A percentile compares a stretch with the other conserved stretches of the same genome.
Conservation (phyloP, 2,113 vertebrate genomes). For the Apteryx mantelli region DNA sequence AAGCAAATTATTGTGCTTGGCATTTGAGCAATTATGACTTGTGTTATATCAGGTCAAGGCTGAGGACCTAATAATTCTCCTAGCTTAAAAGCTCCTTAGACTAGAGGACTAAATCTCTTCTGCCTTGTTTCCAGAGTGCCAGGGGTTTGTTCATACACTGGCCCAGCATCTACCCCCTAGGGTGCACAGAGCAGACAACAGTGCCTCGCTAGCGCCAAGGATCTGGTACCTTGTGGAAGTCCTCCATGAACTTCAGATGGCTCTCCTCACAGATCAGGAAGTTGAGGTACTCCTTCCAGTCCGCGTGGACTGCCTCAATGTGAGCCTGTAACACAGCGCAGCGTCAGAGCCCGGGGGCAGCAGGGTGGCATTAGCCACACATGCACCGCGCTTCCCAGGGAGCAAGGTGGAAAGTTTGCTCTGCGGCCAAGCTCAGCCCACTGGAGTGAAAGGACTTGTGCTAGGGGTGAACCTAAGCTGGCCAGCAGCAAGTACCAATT, state of each 20-base stretch:
- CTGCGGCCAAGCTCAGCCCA: background rate
- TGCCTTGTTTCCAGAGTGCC: background rate
- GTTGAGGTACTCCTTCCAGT: conserved; percentile 99
- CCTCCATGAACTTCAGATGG: conserved; percentile 96
- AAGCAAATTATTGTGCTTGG: background rate
- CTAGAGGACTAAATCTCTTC: background rate
- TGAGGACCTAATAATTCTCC: background rate
- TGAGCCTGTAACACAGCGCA: conserved; percentile 83
- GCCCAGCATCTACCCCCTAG: rapidly evolving
- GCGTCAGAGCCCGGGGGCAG: background rate
- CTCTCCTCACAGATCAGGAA: conserved; percentile 98
- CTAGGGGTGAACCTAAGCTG: background rate
- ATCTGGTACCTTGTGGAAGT: conserved; percentile 91
- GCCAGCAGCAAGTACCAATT: background rate
- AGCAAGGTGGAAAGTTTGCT: background rate
- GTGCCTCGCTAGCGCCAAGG: rapidly evolving
- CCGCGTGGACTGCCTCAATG: conserved; percentile 92
- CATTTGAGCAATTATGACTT: background rate
- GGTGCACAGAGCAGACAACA: background rate
- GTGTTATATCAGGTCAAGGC: background rate
- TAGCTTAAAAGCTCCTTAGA: background rate
- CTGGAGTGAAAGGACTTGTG: rapidly evolving
- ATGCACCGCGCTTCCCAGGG: no score
- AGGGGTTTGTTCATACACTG: background rate
- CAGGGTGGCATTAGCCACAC: no score